These are phyloP conservation scores for Drosophila anomelani DNA, from an alignment of 2,888 invertebrate species.

Conservation along the genomic window DNA sequence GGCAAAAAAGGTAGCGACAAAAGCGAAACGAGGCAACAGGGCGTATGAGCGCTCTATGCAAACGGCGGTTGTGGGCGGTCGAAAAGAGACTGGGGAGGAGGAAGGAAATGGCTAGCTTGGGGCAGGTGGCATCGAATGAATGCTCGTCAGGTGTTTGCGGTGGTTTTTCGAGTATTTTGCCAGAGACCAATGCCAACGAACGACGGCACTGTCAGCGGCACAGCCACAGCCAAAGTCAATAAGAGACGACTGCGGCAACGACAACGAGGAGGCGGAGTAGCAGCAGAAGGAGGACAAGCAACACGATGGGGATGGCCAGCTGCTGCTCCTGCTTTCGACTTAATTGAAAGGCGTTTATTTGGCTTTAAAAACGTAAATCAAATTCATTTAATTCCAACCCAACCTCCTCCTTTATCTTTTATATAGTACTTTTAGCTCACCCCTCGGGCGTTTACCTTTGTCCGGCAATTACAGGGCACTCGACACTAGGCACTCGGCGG, in stretches of 20 bases:
- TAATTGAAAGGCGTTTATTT: constrained; percentile 82
- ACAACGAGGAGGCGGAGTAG: constrained; percentile 6
- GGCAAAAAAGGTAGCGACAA: constrained; percentile 57
- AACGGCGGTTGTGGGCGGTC: constrained; percentile 37
- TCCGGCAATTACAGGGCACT: constrained; percentile 76
- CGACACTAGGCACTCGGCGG: constrained; percentile 53
- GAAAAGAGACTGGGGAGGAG: neutral
- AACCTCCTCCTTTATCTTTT: constrained; percentile 29
- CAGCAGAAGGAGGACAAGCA: neutral
- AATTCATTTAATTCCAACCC: constrained; percentile 81
- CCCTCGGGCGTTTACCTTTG: constrained; percentile 55
- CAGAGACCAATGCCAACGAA: constrained; percentile 60
- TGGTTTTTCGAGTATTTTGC: constrained; percentile 75
- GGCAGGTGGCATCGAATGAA: constrained; percentile 57
- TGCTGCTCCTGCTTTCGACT: constrained; percentile 66
- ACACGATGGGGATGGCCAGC: constrained; percentile 28
- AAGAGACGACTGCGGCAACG: constrained; percentile 38
- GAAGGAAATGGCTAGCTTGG: constrained; percentile 5
- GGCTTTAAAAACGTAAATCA: constrained; percentile 82
- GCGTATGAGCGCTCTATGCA: constrained; percentile 73
- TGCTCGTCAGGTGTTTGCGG: constrained; percentile 78
- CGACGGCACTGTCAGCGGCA: constrained; percentile 68
- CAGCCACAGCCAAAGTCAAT: constrained; percentile 75
- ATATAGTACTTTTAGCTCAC: constrained; percentile 25
- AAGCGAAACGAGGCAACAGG: constrained; percentile 69